Evolutionary conservation across 2,113 vertebrate genomes (phyloP).

Genomic region (Silurus glanis): DNA sequence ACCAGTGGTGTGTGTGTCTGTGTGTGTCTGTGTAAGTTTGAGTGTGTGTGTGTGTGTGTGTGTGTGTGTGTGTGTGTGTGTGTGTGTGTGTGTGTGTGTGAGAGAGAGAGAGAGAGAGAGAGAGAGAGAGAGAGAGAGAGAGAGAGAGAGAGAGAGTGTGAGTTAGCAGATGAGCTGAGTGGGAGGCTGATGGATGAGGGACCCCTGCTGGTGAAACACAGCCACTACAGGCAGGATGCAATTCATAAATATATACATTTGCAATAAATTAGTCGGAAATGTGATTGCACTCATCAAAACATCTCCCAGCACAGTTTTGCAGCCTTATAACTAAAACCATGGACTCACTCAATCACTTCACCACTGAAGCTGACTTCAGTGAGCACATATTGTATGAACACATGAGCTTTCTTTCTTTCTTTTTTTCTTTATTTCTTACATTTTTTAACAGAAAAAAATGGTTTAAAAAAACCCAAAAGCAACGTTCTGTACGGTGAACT

Average conservation of each 20-base stretch:
- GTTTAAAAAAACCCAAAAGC: background rate
- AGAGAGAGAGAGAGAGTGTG: constrained; percentile 2
- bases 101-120: constrained; percentile 9
- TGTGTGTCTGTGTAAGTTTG: background rate
- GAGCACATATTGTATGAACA: background rate
- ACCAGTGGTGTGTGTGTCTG: constrained; percentile 13
- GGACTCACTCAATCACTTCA: background rate
- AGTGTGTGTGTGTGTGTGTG: constrained; percentile 12
- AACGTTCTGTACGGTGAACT: background rate
- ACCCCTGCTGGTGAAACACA: constrained; percentile 38
- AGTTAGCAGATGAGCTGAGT: background rate
- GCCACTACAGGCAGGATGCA: background rate
- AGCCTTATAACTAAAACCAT: background rate
- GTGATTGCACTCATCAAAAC: background rate
- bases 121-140: background rate
- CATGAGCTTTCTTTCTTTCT: background rate
- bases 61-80: background rate
- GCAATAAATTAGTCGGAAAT: background rate
- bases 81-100: background rate
- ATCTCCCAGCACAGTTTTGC: background rate
- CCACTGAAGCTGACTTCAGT: background rate
- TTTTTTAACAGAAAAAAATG: background rate
- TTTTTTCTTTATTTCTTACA: no score
- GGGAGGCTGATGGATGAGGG: constrained; percentile 41
- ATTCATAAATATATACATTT: background rate